Base-by-base conservation (phyloP, 2,888 invertebrate species). In the Serrognathus titanus region DNA sequence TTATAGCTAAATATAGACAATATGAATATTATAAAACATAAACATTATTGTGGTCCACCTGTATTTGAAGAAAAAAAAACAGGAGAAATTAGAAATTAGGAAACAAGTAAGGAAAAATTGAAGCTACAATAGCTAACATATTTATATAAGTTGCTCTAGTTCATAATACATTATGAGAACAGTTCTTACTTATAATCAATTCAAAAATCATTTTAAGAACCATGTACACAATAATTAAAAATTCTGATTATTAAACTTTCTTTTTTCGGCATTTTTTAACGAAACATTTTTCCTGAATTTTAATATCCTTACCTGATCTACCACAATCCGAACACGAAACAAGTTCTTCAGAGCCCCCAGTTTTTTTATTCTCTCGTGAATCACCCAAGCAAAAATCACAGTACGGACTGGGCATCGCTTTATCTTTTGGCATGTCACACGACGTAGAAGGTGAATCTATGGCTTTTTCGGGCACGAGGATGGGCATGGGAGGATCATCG, bases 341-440 rank as follows among this genome's bases (percentile, higher is more conserved):
- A 60, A 99, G 83, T 77, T 96, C 92, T 79, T 99, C 98, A 40
- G 97, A 90, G 41, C 87, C 86, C 63, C 92, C 92, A 0, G 97
- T 96, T 79, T 97, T 97, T 81, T 96, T 97, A 82, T 98, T 99
- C 80, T 96, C 92, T 51, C 88, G 83, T 64, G 93, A 90, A 81
- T 96, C 94, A 55, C 98, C 98, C 69, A 97, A 85, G 79, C 98
- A 99, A 81, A 99, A 98, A 82, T 99, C 98, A 80, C 99, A 99
- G 80, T 94, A 95, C 0, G 92, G 90, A 48, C 92, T 94, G n/a
- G 93, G 93, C 47, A 87, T 84, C 0, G 89, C 88, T 77, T 88
- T 82, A 53, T 70, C 69, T 55, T 65, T 65, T n/a, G 62, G 57
- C 9, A 58, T 59, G 49, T 53, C 51, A 10, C 31, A 48, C 31